These are phyloP conservation scores for Melanostoma mellinum DNA, from an alignment of 2,888 invertebrate genomes.

Conservation along the genomic window DNA sequence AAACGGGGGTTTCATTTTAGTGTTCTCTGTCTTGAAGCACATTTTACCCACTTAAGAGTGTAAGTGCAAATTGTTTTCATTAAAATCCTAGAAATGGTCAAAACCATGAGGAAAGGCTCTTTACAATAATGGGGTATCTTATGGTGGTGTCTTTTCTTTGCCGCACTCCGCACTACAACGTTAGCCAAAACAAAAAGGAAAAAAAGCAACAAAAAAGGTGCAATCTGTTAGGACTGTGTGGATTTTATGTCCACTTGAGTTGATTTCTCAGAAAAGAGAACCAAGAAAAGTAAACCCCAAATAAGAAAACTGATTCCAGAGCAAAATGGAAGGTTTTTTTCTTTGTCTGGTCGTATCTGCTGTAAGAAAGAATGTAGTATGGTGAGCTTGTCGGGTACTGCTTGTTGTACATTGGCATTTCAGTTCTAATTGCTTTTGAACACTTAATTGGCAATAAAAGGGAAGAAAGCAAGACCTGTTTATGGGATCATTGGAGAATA, in stretches of 20 bases:
- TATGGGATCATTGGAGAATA: conserved; percentile 36
- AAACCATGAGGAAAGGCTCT: conserved; percentile 23
- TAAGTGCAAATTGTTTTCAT: conserved; percentile 71
- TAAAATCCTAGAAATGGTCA: conserved; percentile 58
- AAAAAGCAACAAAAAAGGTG: conserved; percentile 34
- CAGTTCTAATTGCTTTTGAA: conserved; percentile 57
- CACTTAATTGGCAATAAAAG: conserved; percentile 58
- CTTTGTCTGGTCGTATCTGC: neutral
- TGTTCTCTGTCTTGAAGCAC: conserved; percentile 42
- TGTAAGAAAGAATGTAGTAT: neutral
- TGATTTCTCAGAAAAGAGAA: conserved; percentile 30
- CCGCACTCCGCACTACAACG: neutral
- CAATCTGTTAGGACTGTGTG: conserved; percentile 43
- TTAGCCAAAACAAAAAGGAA: neutral
- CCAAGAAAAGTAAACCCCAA: neutral
- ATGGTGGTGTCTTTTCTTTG: conserved; percentile 25
- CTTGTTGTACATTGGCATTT: conserved; percentile 41
- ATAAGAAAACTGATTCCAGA: neutral
- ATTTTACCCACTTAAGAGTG: conserved; percentile 49
- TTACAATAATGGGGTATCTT: conserved; percentile 17
- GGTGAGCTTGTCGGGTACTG: conserved; percentile 22
- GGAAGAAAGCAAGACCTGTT: conserved; percentile 29
- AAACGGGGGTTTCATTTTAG: conserved; percentile 41
- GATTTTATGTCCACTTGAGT: conserved; percentile 45
- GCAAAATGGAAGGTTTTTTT: neutral